Conservation (phyloP, 1,140 invertebrate genomes). For the Diabrotica undecimpunctata region DNA sequence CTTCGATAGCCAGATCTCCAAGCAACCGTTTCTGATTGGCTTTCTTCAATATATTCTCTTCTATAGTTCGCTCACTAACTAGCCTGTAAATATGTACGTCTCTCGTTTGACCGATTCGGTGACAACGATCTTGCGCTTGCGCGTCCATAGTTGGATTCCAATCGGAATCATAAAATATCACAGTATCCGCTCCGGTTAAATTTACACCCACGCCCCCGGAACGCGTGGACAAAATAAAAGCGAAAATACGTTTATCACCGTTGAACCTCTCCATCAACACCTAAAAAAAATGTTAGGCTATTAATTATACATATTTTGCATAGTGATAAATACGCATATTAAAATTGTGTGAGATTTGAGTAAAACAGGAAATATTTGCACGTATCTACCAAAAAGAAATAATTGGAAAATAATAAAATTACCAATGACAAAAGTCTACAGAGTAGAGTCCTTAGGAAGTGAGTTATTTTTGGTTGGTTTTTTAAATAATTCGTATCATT, state of each 20-base stretch:
- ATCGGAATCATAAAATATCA: slow-evolving; percentile 99
- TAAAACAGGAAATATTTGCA: too few relatives aligned
- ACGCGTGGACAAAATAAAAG: slow-evolving; percentile 96
- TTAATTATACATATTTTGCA: too few relatives aligned
- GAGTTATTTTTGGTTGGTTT: too few relatives aligned
- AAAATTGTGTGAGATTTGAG: too few relatives aligned
- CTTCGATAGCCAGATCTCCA: slow-evolving; percentile 97
- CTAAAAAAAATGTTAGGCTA: too few relatives aligned
- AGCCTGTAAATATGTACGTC: slow-evolving; percentile 98
- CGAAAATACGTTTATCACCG: slow-evolving; percentile 90
- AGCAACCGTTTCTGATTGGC: slow-evolving; percentile 96
- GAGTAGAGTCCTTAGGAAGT: too few relatives aligned
- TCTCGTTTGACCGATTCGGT: slow-evolving; percentile 97
- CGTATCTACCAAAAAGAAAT: too few relatives aligned
- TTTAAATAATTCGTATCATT: too few relatives aligned
- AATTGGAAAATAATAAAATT: too few relatives aligned
- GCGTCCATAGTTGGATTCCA: slow-evolving; percentile 99
- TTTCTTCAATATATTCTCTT: slow-evolving; percentile 99
- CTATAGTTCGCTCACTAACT: slow-evolving; percentile 94
- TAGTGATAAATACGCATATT: too few relatives aligned
- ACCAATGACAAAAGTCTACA: too few relatives aligned
- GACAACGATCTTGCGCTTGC: slow-evolving; percentile 97
- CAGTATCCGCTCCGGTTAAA: slow-evolving; percentile 97
- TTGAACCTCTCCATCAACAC: slow-evolving; percentile 98
- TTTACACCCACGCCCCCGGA: slow-evolving; percentile 98